Percentiles rank a stretch among this genome's conserved stretches.
These are phyloP conservation scores for Carollia perspicillata DNA, from an alignment of 2,113 vertebrate species.

Conservation along the genomic window DNA sequence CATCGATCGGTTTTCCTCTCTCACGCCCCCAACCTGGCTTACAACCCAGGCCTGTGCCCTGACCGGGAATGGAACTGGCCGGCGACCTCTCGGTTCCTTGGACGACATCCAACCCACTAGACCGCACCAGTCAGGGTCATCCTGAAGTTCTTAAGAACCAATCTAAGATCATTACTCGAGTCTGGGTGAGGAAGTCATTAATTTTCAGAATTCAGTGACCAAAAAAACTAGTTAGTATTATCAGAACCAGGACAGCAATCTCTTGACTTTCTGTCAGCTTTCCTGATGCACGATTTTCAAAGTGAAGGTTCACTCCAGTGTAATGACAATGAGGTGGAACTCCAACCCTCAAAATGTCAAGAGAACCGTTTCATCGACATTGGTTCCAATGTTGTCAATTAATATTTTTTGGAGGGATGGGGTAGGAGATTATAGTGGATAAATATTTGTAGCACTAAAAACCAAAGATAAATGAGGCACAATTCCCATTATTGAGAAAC, in stretches of 20 bases:
- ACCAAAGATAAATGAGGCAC: neutral
- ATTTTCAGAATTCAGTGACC: slow-evolving; percentile 51
- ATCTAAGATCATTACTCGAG: slow-evolving; percentile 48
- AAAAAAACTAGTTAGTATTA: neutral
- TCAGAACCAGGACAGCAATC: neutral
- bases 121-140: neutral
- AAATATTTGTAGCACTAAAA: neutral
- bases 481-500: neutral
- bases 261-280: neutral
- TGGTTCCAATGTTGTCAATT: neutral
- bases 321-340: neutral
- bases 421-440: neutral
- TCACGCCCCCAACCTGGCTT: no score
- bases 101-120: no score
- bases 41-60: no score
- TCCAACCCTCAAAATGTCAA: neutral
- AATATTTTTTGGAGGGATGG: neutral
- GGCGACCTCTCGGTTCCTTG: no score
- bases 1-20: no score
- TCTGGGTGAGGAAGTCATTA: slow-evolving; percentile 40
- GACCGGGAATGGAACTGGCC: no score
- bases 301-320: neutral
- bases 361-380: neutral
- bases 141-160: slow-evolving; percentile 47
- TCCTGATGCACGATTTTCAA: neutral